These are phyloP conservation scores for Burhinus bistriatus DNA, from an alignment of 2,113 vertebrate species.

Conservation along the genomic window DNA sequence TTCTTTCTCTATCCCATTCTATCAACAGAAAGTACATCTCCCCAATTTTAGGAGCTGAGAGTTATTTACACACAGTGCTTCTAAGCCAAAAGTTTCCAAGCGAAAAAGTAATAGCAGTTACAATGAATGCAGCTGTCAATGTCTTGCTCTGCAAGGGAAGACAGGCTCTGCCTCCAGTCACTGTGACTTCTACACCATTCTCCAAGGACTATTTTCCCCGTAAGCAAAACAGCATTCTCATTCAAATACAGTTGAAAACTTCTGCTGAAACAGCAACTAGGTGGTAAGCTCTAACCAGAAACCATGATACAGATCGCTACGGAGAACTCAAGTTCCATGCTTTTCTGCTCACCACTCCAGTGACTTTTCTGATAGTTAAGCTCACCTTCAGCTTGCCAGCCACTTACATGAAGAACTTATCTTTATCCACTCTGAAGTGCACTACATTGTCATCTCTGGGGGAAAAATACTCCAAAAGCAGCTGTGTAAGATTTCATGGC, in stretches of 20 bases:
- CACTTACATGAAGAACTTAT: not conserved
- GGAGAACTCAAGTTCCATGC: not conserved
- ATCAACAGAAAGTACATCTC: not conserved
- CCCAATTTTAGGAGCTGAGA: not conserved
- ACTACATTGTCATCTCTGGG: not conserved
- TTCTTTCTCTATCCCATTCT: not conserved
- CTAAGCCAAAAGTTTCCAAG: not conserved
- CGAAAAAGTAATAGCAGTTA: not conserved
- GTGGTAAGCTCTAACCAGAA: not conserved
- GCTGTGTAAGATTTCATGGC: not conserved
- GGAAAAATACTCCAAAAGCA: not conserved
- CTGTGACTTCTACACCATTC: not conserved
- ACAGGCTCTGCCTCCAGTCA: not conserved
- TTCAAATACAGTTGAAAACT: not conserved
- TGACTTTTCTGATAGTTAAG: not conserved
- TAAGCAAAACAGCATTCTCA: not conserved
- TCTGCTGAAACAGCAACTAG: not conserved
- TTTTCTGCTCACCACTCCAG: not conserved
- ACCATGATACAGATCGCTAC: not conserved
- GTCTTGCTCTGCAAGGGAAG: not conserved
- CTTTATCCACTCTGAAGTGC: not conserved
- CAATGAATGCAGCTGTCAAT: not conserved
- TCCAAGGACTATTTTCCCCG: not conserved
- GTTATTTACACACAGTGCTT: not conserved
- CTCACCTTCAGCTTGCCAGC: not conserved